Base-by-base conservation (phyloP, 2,113 vertebrate species). In the Pao palembangensis region DNA sequence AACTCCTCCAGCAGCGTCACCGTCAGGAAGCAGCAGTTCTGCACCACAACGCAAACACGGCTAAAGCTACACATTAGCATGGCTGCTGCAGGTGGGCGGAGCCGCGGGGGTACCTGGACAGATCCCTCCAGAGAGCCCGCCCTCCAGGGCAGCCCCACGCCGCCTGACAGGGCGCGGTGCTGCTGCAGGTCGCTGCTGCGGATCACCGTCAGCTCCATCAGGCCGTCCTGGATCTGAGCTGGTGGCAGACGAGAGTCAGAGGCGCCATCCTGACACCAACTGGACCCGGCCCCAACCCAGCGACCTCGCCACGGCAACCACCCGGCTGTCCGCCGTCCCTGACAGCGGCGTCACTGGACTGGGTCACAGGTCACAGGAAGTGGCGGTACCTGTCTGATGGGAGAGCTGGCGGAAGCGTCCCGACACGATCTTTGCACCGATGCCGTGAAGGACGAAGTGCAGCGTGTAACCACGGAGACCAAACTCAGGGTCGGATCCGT, bases 11-110 rank as follows among this genome's bases (percentile, higher is more conserved):
- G 62, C 57, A 85, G 75, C 0, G 83, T 87, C 69, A 85, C 38
- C 2, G 69, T 51, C 67, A 87, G 43, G 69, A 84, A 4, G 76
- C 83, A 87, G 73, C 83, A 85, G 64, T 81, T 85, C 85, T 87
- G 16, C 1, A 8, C 2, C 2, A 21, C 0, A n/a, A 0, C 15
- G 41, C 10, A 55, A 7, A 60, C 3, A 15, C 13, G 16, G 43
- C 3, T 13, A 8, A 17, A 44, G 43, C 3, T 13, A 44, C 3
- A 6, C 6, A 7, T 11, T 13, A 15, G 43, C 25, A 5, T 25
- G 25, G 25, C 2, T 28, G 25, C 25, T 28, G 25, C 17, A 8
- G 44, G n/a, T 19, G 47, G 18, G 1, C 0, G 42, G 17, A 47
- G 44, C 15, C 11, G 5, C n/a, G 17, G 44, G 17, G 16, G 1